Conservation (phyloP, 2,113 vertebrate genomes). For the Sapajus apella region DNA sequence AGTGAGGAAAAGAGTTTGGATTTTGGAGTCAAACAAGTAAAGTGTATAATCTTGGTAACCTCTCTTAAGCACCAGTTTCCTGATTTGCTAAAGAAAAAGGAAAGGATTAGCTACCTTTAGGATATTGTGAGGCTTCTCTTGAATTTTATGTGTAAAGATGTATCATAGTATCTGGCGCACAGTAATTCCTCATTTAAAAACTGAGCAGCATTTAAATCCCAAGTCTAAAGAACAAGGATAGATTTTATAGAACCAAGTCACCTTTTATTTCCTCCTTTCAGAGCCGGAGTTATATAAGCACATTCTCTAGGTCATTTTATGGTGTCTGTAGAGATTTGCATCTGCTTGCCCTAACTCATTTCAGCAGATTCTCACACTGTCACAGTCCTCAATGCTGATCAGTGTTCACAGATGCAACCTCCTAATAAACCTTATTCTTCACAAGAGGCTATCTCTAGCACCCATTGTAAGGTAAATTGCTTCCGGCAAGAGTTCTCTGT, state of each 20-base stretch:
- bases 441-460: neutral
- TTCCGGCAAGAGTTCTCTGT: neutral
- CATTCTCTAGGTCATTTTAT: neutral
- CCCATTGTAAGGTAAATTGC: neutral
- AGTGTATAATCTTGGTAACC: neutral
- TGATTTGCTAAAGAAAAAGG: neutral
- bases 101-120: neutral
- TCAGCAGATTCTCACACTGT: neutral
- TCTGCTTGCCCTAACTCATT: neutral
- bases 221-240: neutral
- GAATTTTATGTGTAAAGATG: neutral
- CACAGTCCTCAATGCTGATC: neutral
- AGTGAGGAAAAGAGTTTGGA: neutral
- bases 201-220: neutral
- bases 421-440: neutral
- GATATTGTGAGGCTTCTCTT: neutral
- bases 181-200: neutral
- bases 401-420: neutral
- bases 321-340: neutral
- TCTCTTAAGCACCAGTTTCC: neutral
- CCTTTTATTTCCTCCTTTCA: neutral
- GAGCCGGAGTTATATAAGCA: neutral
- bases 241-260: neutral
- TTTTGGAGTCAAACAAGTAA: neutral
- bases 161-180: neutral